phyloP scores from a whole-genome alignment of 2,113 vertebrate genomes.

The Pterocles gutturalis region DNA sequence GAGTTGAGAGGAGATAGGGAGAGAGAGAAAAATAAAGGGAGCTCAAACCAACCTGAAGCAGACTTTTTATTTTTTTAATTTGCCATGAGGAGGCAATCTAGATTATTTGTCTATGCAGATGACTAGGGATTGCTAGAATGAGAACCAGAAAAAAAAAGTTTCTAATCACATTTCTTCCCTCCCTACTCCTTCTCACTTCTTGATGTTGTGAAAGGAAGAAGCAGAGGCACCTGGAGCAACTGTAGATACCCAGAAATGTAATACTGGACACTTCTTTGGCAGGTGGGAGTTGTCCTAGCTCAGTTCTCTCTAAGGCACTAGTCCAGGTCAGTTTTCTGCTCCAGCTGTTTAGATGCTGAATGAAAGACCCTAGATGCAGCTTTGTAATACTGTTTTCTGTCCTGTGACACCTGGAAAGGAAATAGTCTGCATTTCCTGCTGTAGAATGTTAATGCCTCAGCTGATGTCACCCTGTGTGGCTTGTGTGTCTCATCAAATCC shows the following conservation, averaged over 20 bases:
- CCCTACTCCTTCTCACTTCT: background rate
- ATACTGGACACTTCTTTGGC: background rate
- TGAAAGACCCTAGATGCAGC: background rate
- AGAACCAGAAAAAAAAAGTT: background rate
- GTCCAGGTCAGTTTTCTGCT: background rate
- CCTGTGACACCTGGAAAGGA: background rate
- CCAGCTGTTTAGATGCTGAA: background rate
- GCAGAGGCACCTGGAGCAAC: background rate
- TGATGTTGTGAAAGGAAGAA: background rate
- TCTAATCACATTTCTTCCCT: background rate
- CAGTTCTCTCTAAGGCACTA: background rate
- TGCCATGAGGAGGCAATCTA: background rate
- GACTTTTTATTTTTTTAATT: slow-evolving; percentile 72
- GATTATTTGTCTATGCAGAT: background rate
- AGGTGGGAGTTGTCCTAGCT: background rate
- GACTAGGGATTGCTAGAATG: background rate
- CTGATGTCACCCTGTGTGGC: background rate
- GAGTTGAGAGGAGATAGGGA: background rate
- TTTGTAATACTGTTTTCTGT: background rate
- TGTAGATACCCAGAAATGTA: background rate
- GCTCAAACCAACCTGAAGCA: background rate
- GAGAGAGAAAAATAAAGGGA: background rate
- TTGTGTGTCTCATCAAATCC: background rate
- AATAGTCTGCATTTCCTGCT: background rate
- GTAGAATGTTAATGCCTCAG: background rate